phyloP scores from a whole-genome alignment of 2,797 vertebrate species.

The Takifugu ocellatus region DNA sequence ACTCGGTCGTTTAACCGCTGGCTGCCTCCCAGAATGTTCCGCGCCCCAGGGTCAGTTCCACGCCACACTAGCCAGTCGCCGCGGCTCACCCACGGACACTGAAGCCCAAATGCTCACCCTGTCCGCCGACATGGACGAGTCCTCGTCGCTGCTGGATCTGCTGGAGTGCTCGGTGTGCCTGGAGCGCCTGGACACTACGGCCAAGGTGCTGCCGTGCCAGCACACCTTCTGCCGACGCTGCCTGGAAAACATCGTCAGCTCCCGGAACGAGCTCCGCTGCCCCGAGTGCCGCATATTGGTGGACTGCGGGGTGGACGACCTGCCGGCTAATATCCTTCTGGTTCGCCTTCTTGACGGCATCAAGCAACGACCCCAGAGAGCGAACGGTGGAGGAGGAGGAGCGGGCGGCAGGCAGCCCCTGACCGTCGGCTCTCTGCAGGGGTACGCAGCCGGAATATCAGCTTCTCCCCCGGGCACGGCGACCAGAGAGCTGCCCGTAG shows the following conservation, averaged over 20 bases:
- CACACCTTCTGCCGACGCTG: slow-evolving; percentile 98
- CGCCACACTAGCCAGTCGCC: slow-evolving; percentile 50
- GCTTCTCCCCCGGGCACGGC: slow-evolving; percentile 76
- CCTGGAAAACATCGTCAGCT: slow-evolving; percentile 94
- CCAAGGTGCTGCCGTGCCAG: slow-evolving; percentile 94
- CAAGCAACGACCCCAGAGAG: slow-evolving; percentile 86
- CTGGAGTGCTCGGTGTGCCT: slow-evolving; percentile 96
- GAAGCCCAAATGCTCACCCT: slow-evolving; percentile 72
- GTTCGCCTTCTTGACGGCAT: slow-evolving; percentile 94
- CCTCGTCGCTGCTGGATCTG: slow-evolving; percentile 92
- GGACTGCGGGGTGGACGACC: slow-evolving; percentile 93
- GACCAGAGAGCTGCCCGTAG: slow-evolving; percentile 71
- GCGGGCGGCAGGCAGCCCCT: slow-evolving; percentile 66
- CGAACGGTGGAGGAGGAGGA: slow-evolving; percentile 61
- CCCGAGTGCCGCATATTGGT: slow-evolving; percentile 96
- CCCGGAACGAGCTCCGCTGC: slow-evolving; percentile 92
- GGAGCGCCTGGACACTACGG: slow-evolving; percentile 94
- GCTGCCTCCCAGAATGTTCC: slow-evolving; percentile 67
- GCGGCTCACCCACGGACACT: slow-evolving; percentile 56
- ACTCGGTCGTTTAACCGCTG: slow-evolving; percentile 1
- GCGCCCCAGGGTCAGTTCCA: slow-evolving; percentile 36
- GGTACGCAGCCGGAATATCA: slow-evolving; percentile 74
- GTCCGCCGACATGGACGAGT: slow-evolving; percentile 90
- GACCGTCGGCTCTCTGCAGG: slow-evolving; percentile 69
- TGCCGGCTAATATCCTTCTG: slow-evolving; percentile 93